phyloP scores from a whole-genome alignment of 2,888 invertebrate species.

The Spilosoma lubricipeda region DNA sequence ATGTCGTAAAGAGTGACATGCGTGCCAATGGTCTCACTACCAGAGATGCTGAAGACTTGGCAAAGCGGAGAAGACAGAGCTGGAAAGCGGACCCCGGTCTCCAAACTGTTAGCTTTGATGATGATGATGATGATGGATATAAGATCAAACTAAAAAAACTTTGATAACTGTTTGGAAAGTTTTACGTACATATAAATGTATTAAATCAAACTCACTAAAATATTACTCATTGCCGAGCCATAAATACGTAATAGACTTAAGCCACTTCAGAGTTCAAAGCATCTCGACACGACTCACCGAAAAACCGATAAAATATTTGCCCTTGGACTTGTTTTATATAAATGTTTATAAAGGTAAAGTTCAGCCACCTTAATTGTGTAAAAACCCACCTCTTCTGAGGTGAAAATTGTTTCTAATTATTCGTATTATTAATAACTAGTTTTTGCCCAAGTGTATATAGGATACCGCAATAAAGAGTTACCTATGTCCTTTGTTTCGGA shows the following conservation, averaged over 20 bases:
- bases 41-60: too few species aligned
- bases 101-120: too few species aligned
- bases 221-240: neutral
- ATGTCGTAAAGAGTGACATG: too few species aligned
- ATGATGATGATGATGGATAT: too few species aligned
- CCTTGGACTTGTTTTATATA: neutral
- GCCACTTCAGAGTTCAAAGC: neutral
- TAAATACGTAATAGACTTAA: neutral
- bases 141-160: neutral
- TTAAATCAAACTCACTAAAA: neutral
- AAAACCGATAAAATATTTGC: slow-evolving; percentile 2
- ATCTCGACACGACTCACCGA: neutral
- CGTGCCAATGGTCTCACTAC: too few species aligned
- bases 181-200: neutral
- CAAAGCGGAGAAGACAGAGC: too few species aligned
- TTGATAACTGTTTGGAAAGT: neutral
- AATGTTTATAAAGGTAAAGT: neutral
- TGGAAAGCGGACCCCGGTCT: too few species aligned
- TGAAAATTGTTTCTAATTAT: neutral
- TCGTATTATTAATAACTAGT: too few species aligned
- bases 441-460: too few species aligned
- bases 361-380: neutral
- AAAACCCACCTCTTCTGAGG: neutral
- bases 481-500: too few species aligned
- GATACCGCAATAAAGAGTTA: too few species aligned